These are phyloP conservation scores for Ceriagrion tenellum DNA, from an alignment of 2,888 invertebrate genomes.

Conservation along the genomic window DNA sequence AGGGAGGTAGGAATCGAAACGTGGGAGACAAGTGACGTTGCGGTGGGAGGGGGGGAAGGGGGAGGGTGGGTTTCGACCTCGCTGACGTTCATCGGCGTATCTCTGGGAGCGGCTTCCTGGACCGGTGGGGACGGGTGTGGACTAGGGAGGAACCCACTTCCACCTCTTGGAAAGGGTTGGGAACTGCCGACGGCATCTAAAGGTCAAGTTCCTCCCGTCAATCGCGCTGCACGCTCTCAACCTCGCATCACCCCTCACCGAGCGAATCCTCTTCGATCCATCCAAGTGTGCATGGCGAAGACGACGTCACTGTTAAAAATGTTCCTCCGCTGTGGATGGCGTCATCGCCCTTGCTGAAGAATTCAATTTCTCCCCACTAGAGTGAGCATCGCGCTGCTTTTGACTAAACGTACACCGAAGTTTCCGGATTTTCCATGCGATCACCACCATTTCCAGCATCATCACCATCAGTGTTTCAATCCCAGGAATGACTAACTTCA, in stretches of 20 bases:
- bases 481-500: too few species aligned
- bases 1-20: background rate
- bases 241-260: background rate
- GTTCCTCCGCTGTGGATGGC: background rate
- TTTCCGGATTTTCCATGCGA: background rate
- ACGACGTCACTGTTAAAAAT: background rate
- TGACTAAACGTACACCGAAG: background rate
- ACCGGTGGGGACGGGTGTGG: background rate
- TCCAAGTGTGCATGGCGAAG: background rate
- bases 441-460: background rate
- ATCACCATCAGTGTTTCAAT: too few species aligned
- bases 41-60: background rate
- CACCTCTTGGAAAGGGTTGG: background rate
- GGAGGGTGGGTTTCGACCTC: background rate
- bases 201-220: background rate
- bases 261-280: background rate
- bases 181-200: background rate
- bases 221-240: background rate
- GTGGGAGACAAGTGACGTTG: background rate
- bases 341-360: background rate
- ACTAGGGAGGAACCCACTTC: background rate
- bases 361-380: background rate
- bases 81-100: too few species aligned
- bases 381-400: background rate
- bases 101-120: too few species aligned